Conservation (phyloP, 1,140 invertebrate species). For the Drosophila sturtevanti region DNA sequence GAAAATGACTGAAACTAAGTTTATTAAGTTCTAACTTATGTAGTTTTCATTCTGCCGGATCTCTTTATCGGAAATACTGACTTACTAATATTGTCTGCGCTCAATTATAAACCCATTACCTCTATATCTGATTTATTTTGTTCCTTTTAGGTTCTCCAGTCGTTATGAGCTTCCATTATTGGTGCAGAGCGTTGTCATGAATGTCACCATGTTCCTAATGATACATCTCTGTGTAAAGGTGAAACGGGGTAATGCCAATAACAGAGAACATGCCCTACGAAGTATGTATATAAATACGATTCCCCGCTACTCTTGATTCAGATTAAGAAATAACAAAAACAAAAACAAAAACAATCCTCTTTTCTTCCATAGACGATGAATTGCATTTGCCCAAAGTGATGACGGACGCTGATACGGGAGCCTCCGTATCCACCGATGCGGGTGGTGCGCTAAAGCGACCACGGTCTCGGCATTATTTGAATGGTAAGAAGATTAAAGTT, state of each 20-base stretch:
- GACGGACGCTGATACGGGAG: conserved; percentile 72
- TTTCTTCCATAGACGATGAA: conserved; percentile 64
- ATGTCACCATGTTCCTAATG: conserved; percentile 97
- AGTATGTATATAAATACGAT: conserved; percentile 85
- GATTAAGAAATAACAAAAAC: no score
- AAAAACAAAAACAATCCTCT: no score
- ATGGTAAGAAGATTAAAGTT: conserved; percentile 52
- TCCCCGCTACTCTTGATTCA: no score
- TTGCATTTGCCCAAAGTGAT: conserved; percentile 79
- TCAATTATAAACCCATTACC: conserved; percentile 60
- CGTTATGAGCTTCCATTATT: conserved; percentile 97
- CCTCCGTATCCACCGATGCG: conserved; percentile 67
- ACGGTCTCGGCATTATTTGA: conserved; percentile 81
- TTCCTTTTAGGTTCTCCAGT: conserved; percentile 96
- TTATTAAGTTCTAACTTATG: background rate
- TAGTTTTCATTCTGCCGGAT: background rate
- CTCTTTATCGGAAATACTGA: background rate
- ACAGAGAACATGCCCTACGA: conserved; percentile 91
- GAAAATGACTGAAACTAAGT: conserved; percentile 19
- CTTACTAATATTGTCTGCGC: background rate
- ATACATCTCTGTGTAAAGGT: conserved; percentile 96
- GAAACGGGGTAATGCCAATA: conserved; percentile 91
- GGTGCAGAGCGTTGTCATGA: conserved; percentile 99
- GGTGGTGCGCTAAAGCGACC: conserved; percentile 65
- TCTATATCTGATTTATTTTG: conserved; percentile 33